Conservation (phyloP, 2,113 vertebrate species). For the Dromaius novaehollandiae region DNA sequence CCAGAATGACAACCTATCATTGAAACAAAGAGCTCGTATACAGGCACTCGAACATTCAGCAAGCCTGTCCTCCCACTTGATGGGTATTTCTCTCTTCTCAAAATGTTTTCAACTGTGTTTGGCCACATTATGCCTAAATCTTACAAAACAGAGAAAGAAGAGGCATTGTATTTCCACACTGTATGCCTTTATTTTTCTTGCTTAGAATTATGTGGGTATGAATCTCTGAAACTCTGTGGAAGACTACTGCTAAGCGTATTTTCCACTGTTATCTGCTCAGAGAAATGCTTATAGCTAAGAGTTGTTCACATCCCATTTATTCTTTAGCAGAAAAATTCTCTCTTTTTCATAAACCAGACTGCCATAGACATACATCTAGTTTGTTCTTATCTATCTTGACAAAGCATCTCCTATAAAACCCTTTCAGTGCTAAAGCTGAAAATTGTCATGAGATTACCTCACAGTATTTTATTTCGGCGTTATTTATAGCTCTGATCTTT, state of each 20-base stretch:
- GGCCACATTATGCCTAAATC: background rate
- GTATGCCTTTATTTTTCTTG: background rate
- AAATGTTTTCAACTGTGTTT: slow-evolving; percentile 12
- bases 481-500: background rate
- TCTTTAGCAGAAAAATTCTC: background rate
- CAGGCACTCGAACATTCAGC: background rate
- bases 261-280: background rate
- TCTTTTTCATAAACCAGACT: background rate
- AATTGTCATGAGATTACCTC: background rate
- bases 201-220: background rate
- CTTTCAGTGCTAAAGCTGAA: background rate
- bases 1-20: slow-evolving; percentile 38
- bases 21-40: slow-evolving; percentile 6
- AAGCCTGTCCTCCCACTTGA: background rate
- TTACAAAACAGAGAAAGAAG: background rate
- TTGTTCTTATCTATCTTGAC: background rate
- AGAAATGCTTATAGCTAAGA: background rate
- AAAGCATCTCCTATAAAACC: background rate
- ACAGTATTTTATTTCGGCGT: background rate
- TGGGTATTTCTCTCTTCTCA: background rate
- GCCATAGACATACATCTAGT: background rate
- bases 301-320: background rate
- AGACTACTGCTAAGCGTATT: background rate
- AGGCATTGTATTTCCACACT: background rate
- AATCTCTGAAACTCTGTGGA: background rate